phyloP scores from a whole-genome alignment of 2,797 vertebrate genomes.

The Dallia pectoralis region DNA sequence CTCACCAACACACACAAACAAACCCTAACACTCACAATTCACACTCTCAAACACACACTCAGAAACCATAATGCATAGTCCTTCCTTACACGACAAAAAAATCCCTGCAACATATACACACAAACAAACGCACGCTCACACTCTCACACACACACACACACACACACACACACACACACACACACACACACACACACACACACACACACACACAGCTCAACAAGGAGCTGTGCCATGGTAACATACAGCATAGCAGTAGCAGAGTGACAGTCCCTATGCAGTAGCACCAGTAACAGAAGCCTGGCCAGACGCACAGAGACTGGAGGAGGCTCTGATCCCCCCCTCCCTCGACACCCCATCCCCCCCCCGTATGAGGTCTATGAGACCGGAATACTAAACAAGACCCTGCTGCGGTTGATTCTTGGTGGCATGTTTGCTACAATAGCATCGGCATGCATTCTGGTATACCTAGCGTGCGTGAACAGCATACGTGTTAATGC shows the following conservation, averaged over 20 bases:
- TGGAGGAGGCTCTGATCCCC: constrained; percentile 36
- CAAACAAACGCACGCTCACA: constrained; percentile 27
- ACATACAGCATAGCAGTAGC: constrained; percentile 27
- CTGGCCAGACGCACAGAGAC: constrained; percentile 40
- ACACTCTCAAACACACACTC: constrained; percentile 32
- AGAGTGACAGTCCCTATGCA: constrained; percentile 26
- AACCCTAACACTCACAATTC: constrained; percentile 32
- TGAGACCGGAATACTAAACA: constrained; percentile 71
- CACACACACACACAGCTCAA: not conserved
- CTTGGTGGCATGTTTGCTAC: constrained; percentile 38
- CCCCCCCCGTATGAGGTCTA: constrained; percentile 53
- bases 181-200: constrained; percentile 22
- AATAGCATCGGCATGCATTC: not conserved
- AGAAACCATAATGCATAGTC: constrained; percentile 13
- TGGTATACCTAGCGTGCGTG: not conserved
- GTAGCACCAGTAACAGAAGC: too few relatives aligned
- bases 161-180: constrained; percentile 12
- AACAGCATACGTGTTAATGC: too few relatives aligned
- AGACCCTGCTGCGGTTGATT: constrained; percentile 48
- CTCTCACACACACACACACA: constrained; percentile 12
- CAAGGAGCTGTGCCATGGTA: not conserved
- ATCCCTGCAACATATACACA: constrained; percentile 29
- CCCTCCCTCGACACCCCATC: too few relatives aligned
- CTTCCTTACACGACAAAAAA: not conserved
- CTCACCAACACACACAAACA: constrained; percentile 17